Evolutionary conservation across 2,888 invertebrate genomes (phyloP), one percentile per base, ranked within the genome.

Genomic region (Erannis defoliaria): DNA sequence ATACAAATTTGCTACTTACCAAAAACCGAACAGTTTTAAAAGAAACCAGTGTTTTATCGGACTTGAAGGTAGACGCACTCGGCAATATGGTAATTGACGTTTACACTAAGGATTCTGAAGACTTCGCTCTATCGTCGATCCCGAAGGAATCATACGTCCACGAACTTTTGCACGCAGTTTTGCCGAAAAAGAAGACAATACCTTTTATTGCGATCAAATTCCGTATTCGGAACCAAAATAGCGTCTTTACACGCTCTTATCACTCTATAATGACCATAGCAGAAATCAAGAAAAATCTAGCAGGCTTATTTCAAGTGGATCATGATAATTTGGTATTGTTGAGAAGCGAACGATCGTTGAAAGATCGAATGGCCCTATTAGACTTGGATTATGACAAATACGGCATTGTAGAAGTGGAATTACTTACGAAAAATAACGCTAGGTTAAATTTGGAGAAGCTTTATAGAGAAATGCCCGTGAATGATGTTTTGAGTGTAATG

Each of bases 201-300:
- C 86, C 90, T n/a, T 93, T 91, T 70, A 88, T 93, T 68, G 92
- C 90, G 5, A 88, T 93, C 18, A 93, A 92, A 72, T 93, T 93
- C 73, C 86, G 74, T 71, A 75, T 93, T 8, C 76, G 76, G n/a
- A 87, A 88, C 72, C 92, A 92, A 72, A 87, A 84, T 65, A 80
- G 76, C 10, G 75, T 77, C 35, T 94, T 94, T 68, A 94, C 94
- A 10, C 89, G 94, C 40, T 93, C 94, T 0, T 94, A 94, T 67
- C 89, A 93, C 55, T 88, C 89, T 0, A 86, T 88, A 19, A 91
- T 93, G 79, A 94, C 91, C 62, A 83, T 95, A 48, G 90, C 86
- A 54, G 94, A 94, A 73, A 89, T 96, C 40, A 95, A 95, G 78
- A 92, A 93, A 70, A 94, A 95, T 71, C 86, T 96, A 40, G 93